phyloP scores from a whole-genome alignment of 1,140 invertebrate genomes.

The Mya arenaria region DNA sequence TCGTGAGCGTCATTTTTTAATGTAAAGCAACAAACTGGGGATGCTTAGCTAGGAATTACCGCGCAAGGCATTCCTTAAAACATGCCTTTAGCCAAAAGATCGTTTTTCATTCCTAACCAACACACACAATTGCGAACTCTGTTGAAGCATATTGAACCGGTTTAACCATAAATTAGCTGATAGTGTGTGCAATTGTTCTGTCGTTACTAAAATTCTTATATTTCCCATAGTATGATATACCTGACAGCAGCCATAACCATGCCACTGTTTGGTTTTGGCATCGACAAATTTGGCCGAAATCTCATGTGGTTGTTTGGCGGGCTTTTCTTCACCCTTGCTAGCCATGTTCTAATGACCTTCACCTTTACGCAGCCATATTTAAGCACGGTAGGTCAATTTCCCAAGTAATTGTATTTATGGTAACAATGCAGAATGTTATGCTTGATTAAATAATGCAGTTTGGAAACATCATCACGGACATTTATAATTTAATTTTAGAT shows the following conservation, averaged over 20 bases:
- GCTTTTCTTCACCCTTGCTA: conserved; percentile 88
- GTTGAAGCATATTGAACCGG: background rate
- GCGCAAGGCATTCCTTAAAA: background rate
- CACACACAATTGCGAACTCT: background rate
- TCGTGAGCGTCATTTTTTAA: background rate
- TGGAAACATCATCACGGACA: no score
- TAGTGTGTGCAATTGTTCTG: background rate
- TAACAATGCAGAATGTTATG: no score
- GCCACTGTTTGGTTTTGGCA: conserved; percentile 93
- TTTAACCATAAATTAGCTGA: background rate
- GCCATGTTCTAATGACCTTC: conserved; percentile 93
- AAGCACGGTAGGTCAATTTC: conserved; percentile 90
- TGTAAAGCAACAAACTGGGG: background rate
- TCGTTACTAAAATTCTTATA: background rate
- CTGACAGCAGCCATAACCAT: conserved; percentile 94
- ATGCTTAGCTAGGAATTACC: background rate
- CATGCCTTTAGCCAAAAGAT: background rate
- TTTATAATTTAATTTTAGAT: no score
- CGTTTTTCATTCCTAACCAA: no score
- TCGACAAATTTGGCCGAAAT: conserved; percentile 95
- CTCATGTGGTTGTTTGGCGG: conserved; percentile 93
- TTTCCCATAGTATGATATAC: conserved; percentile 90
- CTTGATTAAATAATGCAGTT: no score
- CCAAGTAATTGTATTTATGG: no score
- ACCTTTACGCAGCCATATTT: conserved; percentile 92